phyloP scores from a whole-genome alignment of 2,113 vertebrate species.

The Melanerpes aurifrons region DNA sequence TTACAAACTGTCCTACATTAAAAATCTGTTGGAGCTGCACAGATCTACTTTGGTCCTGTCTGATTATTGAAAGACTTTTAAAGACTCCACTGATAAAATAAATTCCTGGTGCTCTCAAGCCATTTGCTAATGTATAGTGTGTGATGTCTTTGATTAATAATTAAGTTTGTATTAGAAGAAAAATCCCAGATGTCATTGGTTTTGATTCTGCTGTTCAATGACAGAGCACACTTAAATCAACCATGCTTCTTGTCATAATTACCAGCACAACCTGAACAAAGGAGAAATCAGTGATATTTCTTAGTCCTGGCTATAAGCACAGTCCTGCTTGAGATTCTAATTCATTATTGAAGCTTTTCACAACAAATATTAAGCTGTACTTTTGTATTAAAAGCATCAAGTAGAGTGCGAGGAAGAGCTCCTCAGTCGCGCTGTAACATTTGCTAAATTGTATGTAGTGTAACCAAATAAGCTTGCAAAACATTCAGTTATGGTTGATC shows the following conservation, averaged over 20 bases:
- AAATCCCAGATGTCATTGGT: conserved; percentile 37
- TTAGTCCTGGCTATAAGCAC: not conserved
- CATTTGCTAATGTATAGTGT: conserved; percentile 46
- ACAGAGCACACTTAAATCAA: not conserved
- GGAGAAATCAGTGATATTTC: not conserved
- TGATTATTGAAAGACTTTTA: conserved; percentile 44
- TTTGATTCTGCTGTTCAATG: conserved; percentile 18
- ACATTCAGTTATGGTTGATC: not conserved
- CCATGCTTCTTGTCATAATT: not conserved
- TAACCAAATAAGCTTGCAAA: not conserved
- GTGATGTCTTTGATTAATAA: conserved; percentile 32
- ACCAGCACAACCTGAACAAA: not conserved
- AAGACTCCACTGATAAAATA: conserved; percentile 29
- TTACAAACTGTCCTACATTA: not conserved
- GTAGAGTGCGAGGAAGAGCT: not conserved
- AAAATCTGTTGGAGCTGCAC: not conserved
- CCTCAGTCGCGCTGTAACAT: not conserved
- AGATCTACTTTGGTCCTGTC: not conserved
- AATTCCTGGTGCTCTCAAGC: conserved; percentile 9
- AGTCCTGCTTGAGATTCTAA: not conserved
- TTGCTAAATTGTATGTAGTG: not conserved
- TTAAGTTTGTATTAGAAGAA: conserved; percentile 34
- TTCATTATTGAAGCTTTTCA: not conserved
- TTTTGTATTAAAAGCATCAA: not conserved
- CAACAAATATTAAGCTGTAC: not conserved